Conservation (phyloP, 2,888 invertebrate genomes). For the Eumerus sabulonum region DNA sequence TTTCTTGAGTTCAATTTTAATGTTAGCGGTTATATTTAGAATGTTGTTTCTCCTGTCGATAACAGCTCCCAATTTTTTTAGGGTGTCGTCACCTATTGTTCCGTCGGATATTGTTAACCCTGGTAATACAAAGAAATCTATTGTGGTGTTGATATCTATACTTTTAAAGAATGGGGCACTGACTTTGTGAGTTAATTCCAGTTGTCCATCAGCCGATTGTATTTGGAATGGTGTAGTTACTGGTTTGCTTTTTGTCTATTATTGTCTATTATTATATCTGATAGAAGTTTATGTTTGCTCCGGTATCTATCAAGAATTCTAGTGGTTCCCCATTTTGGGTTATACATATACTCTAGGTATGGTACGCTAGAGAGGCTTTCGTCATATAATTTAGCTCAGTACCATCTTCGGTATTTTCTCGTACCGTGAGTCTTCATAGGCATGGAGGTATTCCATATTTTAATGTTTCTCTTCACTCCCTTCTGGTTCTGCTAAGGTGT, state of each 20-base stretch:
- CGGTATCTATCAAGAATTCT: neutral
- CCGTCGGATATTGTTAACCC: slow-evolving; percentile 12
- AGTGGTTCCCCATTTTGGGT: neutral
- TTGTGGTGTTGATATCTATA: slow-evolving; percentile 7
- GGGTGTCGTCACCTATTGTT: slow-evolving; percentile 14
- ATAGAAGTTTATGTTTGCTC: slow-evolving; percentile 14
- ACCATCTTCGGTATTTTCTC: neutral
- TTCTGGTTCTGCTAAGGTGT: neutral
- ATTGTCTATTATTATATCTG: slow-evolving; percentile 5
- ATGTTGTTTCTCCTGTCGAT: slow-evolving; percentile 13
- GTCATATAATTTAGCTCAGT: slow-evolving; percentile 33
- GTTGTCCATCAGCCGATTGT: slow-evolving; percentile 10
- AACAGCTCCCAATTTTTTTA: slow-evolving; percentile 5
- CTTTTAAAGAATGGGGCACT: slow-evolving; percentile 8
- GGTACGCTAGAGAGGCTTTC: slow-evolving; percentile 40
- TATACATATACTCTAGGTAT: slow-evolving; percentile 3
- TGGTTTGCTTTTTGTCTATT: slow-evolving; percentile 2
- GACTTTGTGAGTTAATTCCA: slow-evolving; percentile 8
- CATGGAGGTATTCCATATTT: slow-evolving; percentile 8
- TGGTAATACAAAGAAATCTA: slow-evolving; percentile 7
- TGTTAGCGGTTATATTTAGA: slow-evolving; percentile 4
- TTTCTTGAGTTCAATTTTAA: slow-evolving; percentile 1
- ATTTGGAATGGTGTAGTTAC: neutral
- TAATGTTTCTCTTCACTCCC: neutral
- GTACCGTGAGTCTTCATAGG: slow-evolving; percentile 9